Base-by-base conservation (phyloP, 2,888 invertebrate genomes). In the Drosophila emarginata region DNA sequence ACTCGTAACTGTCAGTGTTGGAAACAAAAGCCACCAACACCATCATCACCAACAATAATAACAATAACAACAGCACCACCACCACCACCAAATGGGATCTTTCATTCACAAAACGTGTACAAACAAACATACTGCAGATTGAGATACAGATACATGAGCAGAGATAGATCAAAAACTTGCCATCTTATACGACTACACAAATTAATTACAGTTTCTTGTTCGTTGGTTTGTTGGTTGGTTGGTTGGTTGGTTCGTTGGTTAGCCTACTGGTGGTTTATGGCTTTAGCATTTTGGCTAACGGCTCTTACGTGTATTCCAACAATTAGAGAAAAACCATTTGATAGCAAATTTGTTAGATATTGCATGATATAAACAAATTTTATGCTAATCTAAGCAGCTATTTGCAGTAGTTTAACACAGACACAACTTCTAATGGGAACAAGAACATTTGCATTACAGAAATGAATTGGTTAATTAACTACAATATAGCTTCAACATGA, bases 21-120 rank as follows among this genome's bases (percentile, higher is more conserved):
- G 54, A 58, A 68, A 72, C 72, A 61, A 72, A 66, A 62, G 54
- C 66, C 28, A 36, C 53, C 45, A 54, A 26, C 37, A 63, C 59
- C 64, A 32, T 32, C 9, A 32, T 9, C 28, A 36, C 53, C 45
- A 54, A 26, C 45, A 63, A 57, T 61, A 37, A 61, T 57, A 69
- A 51, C 64, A 40, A 71, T n/a, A 23, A 23, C 23, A 23, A 2
- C 23, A 51, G 61, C 28, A 36, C 53, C 45, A 54, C 18, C 37
- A 63, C 59, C 40, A 68, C 32, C 65, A 65, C 61, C 56, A 65
- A 59, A 61, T 57, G 36, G n/a, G 40, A 53, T 65, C 57, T 63
- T 84, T 80, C 81, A 81, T 81, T 81, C 81, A 81, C 78, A 78
- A 80, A 72, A 61, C 58, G 45, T 21, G 18, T 45, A 45, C 45